Percentiles rank a stretch among this genome's conserved stretches.
These are phyloP conservation scores for Sciurus niger DNA, from an alignment of 2,113 vertebrate genomes.

Conservation along the genomic window DNA sequence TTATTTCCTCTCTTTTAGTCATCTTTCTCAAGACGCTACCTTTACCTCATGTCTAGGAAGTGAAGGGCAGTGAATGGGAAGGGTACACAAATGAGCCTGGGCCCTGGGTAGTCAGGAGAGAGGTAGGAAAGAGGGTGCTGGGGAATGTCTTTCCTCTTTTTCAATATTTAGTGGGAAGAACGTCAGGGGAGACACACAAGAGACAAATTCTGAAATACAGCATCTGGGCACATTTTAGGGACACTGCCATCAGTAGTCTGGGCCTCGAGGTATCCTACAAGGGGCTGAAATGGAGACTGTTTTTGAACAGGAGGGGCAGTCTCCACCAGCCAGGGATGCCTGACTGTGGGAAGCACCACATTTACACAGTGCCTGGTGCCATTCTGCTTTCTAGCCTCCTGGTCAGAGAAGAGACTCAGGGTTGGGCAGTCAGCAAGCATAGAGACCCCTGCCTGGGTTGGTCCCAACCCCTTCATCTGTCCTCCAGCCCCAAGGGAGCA, in stretches of 20 bases:
- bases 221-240: neutral
- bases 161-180: neutral
- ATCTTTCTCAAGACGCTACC: neutral
- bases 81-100: neutral
- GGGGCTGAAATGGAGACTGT: neutral
- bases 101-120: neutral
- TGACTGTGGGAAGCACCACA: neutral
- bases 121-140: neutral
- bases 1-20: neutral
- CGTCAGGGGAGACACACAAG: neutral
- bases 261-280: neutral
- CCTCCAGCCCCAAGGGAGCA: fast-evolving
- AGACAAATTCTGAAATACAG: neutral
- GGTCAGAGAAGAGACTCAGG: neutral
- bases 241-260: neutral
- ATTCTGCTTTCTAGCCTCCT: neutral
- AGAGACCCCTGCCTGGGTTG: neutral
- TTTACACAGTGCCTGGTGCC: neutral
- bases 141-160: neutral
- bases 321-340: neutral
- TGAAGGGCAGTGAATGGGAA: neutral
- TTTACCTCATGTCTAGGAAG: neutral
- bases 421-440: neutral
- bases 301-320: neutral
- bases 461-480: neutral